Percentiles rank a stretch among this genome's conserved stretches.
Conservation (phyloP, 2,888 invertebrate species). For the Norana najaformis region DNA sequence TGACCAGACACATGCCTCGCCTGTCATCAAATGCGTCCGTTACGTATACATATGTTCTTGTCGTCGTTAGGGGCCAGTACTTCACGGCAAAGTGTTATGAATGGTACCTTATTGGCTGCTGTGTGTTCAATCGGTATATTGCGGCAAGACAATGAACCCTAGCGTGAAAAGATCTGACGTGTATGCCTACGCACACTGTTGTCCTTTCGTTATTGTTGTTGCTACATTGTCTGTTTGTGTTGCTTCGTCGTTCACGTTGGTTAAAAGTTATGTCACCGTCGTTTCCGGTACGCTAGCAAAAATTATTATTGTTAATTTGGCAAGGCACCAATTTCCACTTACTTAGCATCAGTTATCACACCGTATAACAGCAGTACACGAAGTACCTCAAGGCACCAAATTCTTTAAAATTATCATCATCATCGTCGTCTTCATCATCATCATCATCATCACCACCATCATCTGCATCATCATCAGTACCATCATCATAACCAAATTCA, state of each 20-base stretch:
- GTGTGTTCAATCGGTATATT: not conserved
- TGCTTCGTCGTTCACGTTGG: too few species aligned
- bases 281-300: not conserved
- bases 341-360: too few species aligned
- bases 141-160: not conserved
- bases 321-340: too few species aligned
- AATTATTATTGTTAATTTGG: not conserved
- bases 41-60: not conserved
- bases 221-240: too few species aligned
- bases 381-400: too few species aligned
- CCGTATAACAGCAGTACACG: too few species aligned
- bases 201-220: too few species aligned
- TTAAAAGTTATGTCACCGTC: not conserved
- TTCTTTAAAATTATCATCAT: too few species aligned
- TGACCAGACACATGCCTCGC: not conserved
- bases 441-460: not conserved
- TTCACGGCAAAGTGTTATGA: not conserved
- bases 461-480: not conserved
- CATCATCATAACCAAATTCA: not conserved
- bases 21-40: not conserved
- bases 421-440: not conserved
- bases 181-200: not conserved
- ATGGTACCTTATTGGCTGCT: not conserved
- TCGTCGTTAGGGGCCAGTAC: not conserved
- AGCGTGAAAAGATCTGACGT: not conserved